Evolutionary conservation across 53 echinoderm and acorn worm genomes (phyloP), one percentile per base, ranked within the genome.

Genomic region (Echinometra lucunter): DNA sequence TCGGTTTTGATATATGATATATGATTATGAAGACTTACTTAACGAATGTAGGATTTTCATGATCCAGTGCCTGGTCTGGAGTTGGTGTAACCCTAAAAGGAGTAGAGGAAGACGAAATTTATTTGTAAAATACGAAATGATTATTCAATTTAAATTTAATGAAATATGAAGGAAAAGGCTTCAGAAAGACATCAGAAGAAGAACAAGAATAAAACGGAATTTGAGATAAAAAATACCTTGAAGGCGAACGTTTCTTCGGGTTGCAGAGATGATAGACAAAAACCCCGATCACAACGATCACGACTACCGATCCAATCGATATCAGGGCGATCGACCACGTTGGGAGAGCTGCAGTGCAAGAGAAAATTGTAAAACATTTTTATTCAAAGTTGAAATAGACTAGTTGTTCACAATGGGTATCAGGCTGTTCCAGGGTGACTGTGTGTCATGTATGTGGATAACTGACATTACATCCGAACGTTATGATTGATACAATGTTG

Each of bases 301-400:
- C 2, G 13, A 19, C 28, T 13, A 85, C 85, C n/a, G 85, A 85
- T 45, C 85, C 85, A 4, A 85, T 25, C 49, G 85, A 85, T 47
- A 85, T 85, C 47, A 85, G 25, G 11, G 49, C 85, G 85, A 85
- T 49, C 49, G 85, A 85, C 85, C 85, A 85, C 4, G 85, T 49
- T 6, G 85, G 85, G 30, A 85, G 85, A 49, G 28, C 85, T 85
- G 49, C 10, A 12, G 7, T 28, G 10, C 11, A 34, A 35, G 11
- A 32, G 28, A 34, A 28, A 69, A 28, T 9, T 69, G 34, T 69
- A 53, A 53, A 4, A 53, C 4, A 49, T 49, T 6, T 9, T 49
- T 49, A 9, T 6, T 49, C 4, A 4, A 4, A 4, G 49, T 49
- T 49, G 49, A 4, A 4, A 49, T 49, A 9, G 49, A 6, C 53